Base-by-base conservation (phyloP, 2,888 invertebrate genomes). In the Ophion slaviceki region DNA sequence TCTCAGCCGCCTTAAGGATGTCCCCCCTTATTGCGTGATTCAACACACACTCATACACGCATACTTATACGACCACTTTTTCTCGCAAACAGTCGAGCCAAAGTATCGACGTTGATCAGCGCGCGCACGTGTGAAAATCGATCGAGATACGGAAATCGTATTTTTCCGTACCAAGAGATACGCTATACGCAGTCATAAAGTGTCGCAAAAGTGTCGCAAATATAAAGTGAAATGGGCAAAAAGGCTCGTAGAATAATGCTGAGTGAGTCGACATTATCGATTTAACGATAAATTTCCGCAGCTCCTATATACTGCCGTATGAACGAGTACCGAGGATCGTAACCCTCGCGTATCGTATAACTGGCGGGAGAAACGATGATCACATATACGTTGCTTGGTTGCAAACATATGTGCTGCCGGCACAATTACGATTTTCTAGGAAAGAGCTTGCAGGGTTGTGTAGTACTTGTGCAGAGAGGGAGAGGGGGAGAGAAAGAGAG, bases 391-490 rank as follows among this genome's bases (percentile, higher is more conserved):
- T 47, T 40, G 40, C 40, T 40, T 40, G 40, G 40, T 64, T 61
- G 79, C 71, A 61, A 62, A 76, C 82, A 80, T 57, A 70, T 64
- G 72, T 28, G 80, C 57, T 68, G 32, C 6, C 62, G 77, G 80
- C 45, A 80, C 85, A 82, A 86, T 86, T 86, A 86, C 85, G 85
- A 77, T 82, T 86, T 86, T 82, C 85, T 80, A 86, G 77, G 85
- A 86, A 86, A 67, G 80, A 68, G 77, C 76, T 86, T 82, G 57
- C 20, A 36, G 68, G 68, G 67, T 24, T 67, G 70, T 76, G 77
- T 28, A n/a, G 64, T 64, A 64, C 17, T 28, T 32, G 47, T 17
- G 14, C 24, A 78, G 36, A 47, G 14, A 2, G 14, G 3, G 2
- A 47, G 14, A 3, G 4, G 0, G 14, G 10, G 47, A 79, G 53